A percentile compares a stretch with the other conserved stretches of the same genome.
Evolutionary conservation across 2,113 vertebrate species (phyloP).

Genomic region (Zapus hudsonius): DNA sequence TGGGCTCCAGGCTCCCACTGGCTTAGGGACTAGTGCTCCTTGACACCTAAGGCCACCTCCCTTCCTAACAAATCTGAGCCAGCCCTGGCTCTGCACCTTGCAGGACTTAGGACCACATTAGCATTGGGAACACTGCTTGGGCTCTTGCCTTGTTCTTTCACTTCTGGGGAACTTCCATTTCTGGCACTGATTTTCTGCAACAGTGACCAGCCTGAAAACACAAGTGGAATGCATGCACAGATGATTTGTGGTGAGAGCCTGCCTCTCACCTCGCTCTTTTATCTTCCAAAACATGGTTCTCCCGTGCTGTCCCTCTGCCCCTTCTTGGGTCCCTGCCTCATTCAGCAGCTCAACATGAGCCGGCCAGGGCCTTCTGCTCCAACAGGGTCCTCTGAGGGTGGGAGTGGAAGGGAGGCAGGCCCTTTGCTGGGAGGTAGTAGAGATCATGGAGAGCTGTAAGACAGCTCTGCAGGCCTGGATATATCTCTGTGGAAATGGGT

Average conservation of each 20-base stretch:
- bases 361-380: neutral
- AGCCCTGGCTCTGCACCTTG: neutral
- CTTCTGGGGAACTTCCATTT: neutral
- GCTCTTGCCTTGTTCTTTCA: neutral
- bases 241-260: too few relatives aligned
- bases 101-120: neutral
- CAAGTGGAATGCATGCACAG: neutral
- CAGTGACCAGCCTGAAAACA: neutral
- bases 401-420: neutral
- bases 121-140: neutral
- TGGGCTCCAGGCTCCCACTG: neutral
- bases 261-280: too few relatives aligned
- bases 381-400: neutral
- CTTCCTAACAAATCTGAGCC: neutral
- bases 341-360: neutral
- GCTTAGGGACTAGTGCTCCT: neutral
- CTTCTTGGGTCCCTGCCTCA: neutral
- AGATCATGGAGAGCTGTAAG: neutral
- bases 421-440: neutral
- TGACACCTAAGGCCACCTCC: neutral
- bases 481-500: neutral
- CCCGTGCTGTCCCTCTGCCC: neutral
- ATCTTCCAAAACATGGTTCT: neutral
- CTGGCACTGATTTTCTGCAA: neutral
- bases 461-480: neutral